Evolutionary conservation across 1,140 invertebrate species (phyloP), one percentile per base, ranked within the genome.

Genomic region (Drosophila simulans): DNA sequence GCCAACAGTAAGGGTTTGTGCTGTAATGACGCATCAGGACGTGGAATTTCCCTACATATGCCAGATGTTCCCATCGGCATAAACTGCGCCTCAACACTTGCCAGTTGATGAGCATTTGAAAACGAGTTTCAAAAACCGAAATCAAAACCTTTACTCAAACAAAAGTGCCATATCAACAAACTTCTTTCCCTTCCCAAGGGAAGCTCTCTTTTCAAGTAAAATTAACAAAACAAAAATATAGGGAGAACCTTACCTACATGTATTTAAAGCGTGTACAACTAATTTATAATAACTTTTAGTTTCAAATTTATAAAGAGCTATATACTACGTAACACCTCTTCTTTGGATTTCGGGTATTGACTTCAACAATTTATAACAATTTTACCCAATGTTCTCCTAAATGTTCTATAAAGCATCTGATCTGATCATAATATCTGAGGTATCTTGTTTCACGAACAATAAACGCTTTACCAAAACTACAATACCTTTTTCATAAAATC

Each of bases 11-110:
- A 45, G 53, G 52, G 70, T 76, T 68, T 25, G 27, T 43, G 46
- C 34, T 75, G 43, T 83, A 79, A 72, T 88, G 79, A 88, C 83
- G 83, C 83, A 86, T 88, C 83, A 88, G 78, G 56, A 78, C 78
- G 52, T 53, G 70, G 84, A 48, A 83, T 83, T 72, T 76, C 80
- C 62, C 62, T 57, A 65, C 62, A 57, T 8, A 34, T 54, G 66
- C 79, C 83, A 88, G 83, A 88, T 88, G 83, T 88, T 79, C 76
- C 76, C 45, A 34, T 10, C 12, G 0, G 13, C 25, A 31, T n/a
- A 58, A 77, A 68, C 58, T 73, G 59, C 59, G 66, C 46, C 49
- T 74, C 53, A 59, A 63, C 82, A 86, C 82, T 86, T 86, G 82
- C 82, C 79, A 79, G 82, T 82, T 75, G 54, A 54, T 56, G 62